Evolutionary conservation across 2,888 invertebrate genomes (phyloP), one percentile per base, ranked within the genome.

Genomic region (Pristionchus exspectatus): DNA sequence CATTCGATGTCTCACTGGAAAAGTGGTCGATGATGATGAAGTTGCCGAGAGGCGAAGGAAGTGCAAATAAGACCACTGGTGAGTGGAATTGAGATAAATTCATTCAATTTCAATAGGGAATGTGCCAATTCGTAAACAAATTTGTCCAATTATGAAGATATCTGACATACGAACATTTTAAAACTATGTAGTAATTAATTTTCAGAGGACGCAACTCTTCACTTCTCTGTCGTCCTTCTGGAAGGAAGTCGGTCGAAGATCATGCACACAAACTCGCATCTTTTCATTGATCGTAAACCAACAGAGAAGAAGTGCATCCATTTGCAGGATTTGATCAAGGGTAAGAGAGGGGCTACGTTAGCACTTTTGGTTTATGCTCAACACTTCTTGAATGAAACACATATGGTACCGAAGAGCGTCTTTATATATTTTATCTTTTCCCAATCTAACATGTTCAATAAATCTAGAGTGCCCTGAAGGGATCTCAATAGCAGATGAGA

Each of bases 21-120:
- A 88, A 88, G 74, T 88, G 72, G 54, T 72, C 74, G 54, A 33
- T 74, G 38, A 50, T 87, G 87, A 87, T 56, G 87, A 87, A 69
- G 30, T 10, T 87, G 50, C 81, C 81, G 87, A 84, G 38, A 30
- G 87, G 69, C n/a, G 66, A 87, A 18, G 27, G 66, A 21, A 87
- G 56, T 16, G 63, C n/a, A 2, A 30, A 33, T n/a, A 44, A 59
- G 50, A 87, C 44, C 12, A 84, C 84, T 44, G 87, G 87, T 69
- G 18, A 44, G 66, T 27, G 9, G 16, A 21, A 66, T 3, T 66
- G n/a, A 1, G 5, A 56, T 5, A 1, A 16, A 56, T 56, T 38
- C 38, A 56, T 5, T 56, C 2, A 56, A 9, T 56, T 16, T 56
- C 7, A 56, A 5, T 12, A 56, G 56, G n/a, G n/a, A n/a, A n/a